These are phyloP conservation scores for Alca torda DNA, from an alignment of 2,797 vertebrate genomes.

Conservation along the genomic window DNA sequence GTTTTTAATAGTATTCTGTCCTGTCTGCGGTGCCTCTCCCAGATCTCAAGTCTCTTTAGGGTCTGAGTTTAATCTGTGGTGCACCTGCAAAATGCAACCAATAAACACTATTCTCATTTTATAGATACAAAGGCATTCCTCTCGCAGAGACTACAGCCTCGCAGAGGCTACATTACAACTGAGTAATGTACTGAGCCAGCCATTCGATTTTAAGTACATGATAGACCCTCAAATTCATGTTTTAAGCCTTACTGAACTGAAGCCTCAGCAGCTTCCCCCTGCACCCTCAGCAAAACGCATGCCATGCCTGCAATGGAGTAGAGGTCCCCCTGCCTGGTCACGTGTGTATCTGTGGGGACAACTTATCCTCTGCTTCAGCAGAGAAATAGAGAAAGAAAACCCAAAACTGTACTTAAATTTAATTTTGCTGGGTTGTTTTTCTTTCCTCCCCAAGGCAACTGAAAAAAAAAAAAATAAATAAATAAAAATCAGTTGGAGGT, in stretches of 20 bases:
- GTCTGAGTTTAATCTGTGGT: neutral
- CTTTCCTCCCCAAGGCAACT: neutral
- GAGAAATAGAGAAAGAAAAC: neutral
- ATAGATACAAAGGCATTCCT: neutral
- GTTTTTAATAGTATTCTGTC: neutral
- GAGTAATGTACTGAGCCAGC: neutral
- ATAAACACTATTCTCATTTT: neutral
- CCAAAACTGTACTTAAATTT: neutral
- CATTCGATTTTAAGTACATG: neutral
- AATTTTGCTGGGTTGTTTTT: neutral
- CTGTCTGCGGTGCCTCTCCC: neutral
- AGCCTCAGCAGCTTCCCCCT: neutral
- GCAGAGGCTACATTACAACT: neutral
- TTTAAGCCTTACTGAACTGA: neutral
- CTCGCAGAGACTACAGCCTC: rapidly evolving
- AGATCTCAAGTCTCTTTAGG: neutral
- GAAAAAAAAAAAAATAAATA: neutral
- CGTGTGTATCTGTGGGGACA: neutral
- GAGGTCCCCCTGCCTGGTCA: neutral
- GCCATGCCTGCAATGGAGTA: neutral
- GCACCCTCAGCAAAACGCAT: neutral
- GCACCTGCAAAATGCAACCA: neutral
- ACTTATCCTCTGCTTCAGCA: neutral
- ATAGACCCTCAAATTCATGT: neutral
- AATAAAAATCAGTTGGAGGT: neutral